Evolutionary conservation across 2,113 vertebrate genomes (phyloP).

Genomic region (Microtus montanus): DNA sequence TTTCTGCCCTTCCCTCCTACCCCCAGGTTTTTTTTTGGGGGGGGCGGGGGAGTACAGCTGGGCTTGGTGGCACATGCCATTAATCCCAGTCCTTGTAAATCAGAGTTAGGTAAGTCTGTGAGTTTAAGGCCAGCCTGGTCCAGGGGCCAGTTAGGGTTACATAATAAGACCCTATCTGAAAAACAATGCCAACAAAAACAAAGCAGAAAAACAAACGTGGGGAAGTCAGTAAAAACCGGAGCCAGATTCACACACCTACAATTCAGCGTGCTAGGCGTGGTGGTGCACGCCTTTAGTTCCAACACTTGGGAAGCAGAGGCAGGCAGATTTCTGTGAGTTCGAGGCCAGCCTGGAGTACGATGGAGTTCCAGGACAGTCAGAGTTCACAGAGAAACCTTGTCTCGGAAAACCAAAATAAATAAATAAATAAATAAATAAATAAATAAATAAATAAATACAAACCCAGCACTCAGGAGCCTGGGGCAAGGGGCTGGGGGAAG

Average conservation of each 20-base stretch:
- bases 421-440: too few species aligned
- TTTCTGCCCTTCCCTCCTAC: accelerated
- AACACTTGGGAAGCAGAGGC: neutral
- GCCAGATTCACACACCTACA: neutral
- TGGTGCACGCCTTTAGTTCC: neutral
- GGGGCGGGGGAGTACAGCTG: neutral
- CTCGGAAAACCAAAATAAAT: neutral
- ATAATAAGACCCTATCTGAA: neutral
- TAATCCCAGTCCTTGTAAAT: neutral
- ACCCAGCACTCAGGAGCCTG: too few species aligned
- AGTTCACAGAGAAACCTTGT: neutral
- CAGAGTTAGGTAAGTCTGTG: neutral
- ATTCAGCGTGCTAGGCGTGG: neutral
- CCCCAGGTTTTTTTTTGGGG: neutral
- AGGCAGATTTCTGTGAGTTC: neutral
- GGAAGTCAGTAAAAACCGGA: neutral
- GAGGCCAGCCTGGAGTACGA: neutral
- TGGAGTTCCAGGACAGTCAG: neutral
- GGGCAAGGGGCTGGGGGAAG: too few species aligned
- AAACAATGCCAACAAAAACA: neutral
- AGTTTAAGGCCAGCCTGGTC: neutral
- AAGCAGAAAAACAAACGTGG: neutral
- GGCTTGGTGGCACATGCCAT: neutral
- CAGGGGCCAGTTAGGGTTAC: neutral
- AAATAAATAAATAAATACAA: neutral